Conservation (phyloP, 2,113 vertebrate genomes). For the Atherinomorus stipes region DNA sequence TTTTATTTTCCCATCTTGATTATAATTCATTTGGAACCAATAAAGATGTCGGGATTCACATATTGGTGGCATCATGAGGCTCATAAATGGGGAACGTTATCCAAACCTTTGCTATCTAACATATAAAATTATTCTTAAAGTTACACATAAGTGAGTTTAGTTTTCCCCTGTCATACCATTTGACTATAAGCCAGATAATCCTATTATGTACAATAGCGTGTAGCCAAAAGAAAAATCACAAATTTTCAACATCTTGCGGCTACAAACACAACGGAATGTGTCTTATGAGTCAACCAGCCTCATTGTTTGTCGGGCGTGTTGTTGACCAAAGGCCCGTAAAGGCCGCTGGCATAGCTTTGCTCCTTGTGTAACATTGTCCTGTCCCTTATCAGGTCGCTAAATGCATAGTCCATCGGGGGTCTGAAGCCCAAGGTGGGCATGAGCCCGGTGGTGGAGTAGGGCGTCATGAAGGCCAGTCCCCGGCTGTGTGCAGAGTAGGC, state of each 20-base stretch:
- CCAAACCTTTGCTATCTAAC: conserved; percentile 41
- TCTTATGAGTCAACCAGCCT: conserved; percentile 56
- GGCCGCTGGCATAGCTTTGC: conserved; percentile 88
- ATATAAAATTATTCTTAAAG: conserved; percentile 55
- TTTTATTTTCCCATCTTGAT: conserved; percentile 15
- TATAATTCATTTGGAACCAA: conserved; percentile 30
- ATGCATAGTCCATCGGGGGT: conserved; percentile 98
- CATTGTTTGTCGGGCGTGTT: conserved; percentile 96
- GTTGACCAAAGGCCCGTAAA: conserved; percentile 97
- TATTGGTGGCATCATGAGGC: conserved; percentile 1
- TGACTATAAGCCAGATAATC: conserved; percentile 66
- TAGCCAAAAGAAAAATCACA: conserved; percentile 71
- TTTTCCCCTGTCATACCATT: conserved; percentile 39
- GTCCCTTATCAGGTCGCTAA: conserved; percentile 98
- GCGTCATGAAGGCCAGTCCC: conserved; percentile 98
- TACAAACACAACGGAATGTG: conserved; percentile 63
- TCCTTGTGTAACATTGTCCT: conserved; percentile 96
- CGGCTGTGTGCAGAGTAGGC: conserved; percentile 98
- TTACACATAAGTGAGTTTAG: conserved; percentile 54
- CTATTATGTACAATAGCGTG: conserved; percentile 75
- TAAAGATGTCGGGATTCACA: conserved; percentile 42
- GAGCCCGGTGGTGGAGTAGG: conserved; percentile 95
- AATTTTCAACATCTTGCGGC: conserved; percentile 78
- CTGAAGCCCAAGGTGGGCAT: conserved; percentile 98
- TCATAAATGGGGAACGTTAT: conserved; percentile 29